Conservation (phyloP, 2,797 vertebrate species). For the Botia almorhae region DNA sequence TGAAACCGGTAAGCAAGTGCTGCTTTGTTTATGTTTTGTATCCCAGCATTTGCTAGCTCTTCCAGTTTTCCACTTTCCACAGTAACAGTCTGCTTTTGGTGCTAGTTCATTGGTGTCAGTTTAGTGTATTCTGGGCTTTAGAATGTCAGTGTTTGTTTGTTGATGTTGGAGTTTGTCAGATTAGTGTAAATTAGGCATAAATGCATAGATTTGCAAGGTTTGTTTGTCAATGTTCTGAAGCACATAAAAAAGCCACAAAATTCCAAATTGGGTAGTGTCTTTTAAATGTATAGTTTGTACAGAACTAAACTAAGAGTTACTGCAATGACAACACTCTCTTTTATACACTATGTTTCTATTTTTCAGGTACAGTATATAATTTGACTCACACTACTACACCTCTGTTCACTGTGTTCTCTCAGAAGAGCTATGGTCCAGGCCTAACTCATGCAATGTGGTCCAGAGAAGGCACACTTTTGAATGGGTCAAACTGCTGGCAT, state of each 20-base stretch:
- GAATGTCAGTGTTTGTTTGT: too few species aligned
- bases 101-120: too few species aligned
- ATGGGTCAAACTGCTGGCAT: not conserved
- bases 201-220: too few species aligned
- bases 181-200: too few species aligned
- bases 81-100: too few species aligned
- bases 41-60: too few species aligned
- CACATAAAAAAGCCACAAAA: not conserved
- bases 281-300: not conserved
- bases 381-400: not conserved
- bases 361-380: not conserved
- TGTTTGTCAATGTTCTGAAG: not conserved
- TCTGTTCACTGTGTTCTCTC: not conserved
- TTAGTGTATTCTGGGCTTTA: too few species aligned
- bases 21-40: too few species aligned
- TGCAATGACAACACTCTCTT: not conserved
- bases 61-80: too few species aligned
- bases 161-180: too few species aligned
- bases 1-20: too few species aligned
- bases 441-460: not conserved
- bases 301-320: not conserved
- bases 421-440: not conserved
- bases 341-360: not conserved
- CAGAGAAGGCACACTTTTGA: not conserved
- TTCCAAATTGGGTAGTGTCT: not conserved